Percentiles rank a stretch among this genome's conserved stretches.
Conservation (phyloP, 2,888 invertebrate genomes). For the Cerastis rubricosa region DNA sequence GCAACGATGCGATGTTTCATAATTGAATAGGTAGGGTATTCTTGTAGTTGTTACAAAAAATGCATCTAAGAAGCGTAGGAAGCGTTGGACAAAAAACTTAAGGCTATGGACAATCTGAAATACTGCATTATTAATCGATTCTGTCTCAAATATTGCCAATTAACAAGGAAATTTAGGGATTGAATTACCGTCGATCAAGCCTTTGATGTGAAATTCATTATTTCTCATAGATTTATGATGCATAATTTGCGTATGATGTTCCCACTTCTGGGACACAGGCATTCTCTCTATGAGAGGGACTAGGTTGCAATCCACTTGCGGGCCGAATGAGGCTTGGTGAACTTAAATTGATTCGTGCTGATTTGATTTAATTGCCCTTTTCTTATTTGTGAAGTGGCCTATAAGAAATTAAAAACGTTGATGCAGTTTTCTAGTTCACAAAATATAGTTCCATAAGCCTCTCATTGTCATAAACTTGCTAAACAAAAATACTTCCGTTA, state of each 20-base stretch:
- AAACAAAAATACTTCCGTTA: slow-evolving; percentile 57
- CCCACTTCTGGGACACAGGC: not conserved
- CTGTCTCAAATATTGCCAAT: not conserved
- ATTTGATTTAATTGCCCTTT: not conserved
- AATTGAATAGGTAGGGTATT: not conserved
- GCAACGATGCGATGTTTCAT: no score
- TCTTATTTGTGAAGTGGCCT: not conserved
- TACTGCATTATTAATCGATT: not conserved
- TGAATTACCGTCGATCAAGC: not conserved
- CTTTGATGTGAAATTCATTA: not conserved
- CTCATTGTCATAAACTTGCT: slow-evolving; percentile 61
- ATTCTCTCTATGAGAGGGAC: not conserved
- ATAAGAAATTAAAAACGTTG: not conserved
- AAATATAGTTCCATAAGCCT: slow-evolving; percentile 59
- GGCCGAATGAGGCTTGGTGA: not conserved
- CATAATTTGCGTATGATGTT: not conserved
- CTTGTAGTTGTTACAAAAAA: not conserved
- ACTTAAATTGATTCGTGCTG: not conserved
- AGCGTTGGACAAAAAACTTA: no score
- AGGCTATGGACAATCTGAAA: not conserved
- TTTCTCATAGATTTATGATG: not conserved
- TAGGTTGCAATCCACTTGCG: not conserved
- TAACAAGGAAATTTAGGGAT: not conserved
- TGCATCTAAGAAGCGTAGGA: no score
- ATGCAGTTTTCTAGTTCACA: slow-evolving; percentile 46